Evolutionary conservation across 2,113 vertebrate species (phyloP).

Genomic region (Rafetus swinhoei): DNA sequence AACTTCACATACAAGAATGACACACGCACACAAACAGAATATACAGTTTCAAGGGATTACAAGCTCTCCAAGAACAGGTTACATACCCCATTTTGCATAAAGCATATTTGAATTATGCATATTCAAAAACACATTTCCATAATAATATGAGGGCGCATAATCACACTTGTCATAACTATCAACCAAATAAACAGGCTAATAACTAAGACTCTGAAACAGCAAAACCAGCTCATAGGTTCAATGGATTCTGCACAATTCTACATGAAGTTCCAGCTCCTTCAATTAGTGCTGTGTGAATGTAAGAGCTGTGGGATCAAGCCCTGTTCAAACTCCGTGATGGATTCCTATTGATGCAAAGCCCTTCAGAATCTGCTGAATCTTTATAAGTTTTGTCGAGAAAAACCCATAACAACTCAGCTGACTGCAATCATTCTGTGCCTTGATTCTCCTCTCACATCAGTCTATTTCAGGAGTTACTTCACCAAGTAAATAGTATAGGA

Average conservation of each 20-base stretch:
- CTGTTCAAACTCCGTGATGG: not conserved
- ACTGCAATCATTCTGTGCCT: not conserved
- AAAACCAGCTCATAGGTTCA: not conserved
- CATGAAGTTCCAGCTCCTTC: not conserved
- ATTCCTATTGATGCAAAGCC: not conserved
- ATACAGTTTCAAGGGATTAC: no score
- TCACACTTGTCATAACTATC: not conserved
- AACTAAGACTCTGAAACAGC: not conserved
- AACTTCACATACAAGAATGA: no score
- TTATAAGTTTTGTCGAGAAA: not conserved
- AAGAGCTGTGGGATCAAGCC: not conserved
- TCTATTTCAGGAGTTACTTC: not conserved
- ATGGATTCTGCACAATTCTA: not conserved
- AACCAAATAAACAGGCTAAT: not conserved
- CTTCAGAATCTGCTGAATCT: not conserved
- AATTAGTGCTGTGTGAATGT: not conserved
- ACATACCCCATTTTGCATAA: no score
- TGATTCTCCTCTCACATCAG: not conserved
- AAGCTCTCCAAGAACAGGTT: no score
- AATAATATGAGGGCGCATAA: no score
- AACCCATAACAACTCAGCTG: not conserved
- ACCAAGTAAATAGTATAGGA: slow-evolving; percentile 22
- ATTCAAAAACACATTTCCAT: no score
- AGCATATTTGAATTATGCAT: no score
- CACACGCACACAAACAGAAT: no score